phyloP scores from a whole-genome alignment of 2,113 vertebrate species.

The Paralichthys olivaceus region DNA sequence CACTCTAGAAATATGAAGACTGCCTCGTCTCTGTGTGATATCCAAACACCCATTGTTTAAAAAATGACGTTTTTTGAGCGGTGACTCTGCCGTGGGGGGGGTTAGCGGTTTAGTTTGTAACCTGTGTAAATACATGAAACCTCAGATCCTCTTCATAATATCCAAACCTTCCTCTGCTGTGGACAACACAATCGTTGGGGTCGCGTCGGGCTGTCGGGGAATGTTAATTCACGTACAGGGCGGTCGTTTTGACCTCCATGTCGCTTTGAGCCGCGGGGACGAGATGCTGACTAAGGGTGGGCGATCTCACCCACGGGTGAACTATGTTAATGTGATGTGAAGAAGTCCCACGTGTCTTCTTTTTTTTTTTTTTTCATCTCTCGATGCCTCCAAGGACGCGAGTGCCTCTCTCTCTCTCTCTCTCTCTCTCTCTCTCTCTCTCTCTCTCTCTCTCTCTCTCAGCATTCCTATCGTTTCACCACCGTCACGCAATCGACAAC shows the following conservation, averaged over 20 bases:
- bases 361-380: constrained; percentile 20
- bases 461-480: constrained; percentile 21
- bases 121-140: too few species aligned
- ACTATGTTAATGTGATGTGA: constrained; percentile 75
- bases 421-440: background rate
- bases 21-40: too few species aligned
- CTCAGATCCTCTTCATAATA: background rate
- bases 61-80: too few species aligned
- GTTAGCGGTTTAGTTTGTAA: too few species aligned
- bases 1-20: too few species aligned
- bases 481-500: constrained; percentile 38
- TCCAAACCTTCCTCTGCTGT: background rate
- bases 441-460: background rate
- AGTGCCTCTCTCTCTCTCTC: background rate
- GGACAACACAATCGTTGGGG: constrained; percentile 34
- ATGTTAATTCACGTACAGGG: constrained; percentile 67
- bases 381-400: constrained; percentile 63
- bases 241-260: constrained; percentile 63
- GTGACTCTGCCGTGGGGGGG: too few species aligned
- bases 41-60: too few species aligned
- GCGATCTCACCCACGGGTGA: constrained; percentile 61
- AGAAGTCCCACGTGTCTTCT: constrained; percentile 52
- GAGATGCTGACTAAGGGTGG: constrained; percentile 76
- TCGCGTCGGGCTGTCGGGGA: constrained; percentile 59
- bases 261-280: constrained; percentile 56